A percentile compares a stretch with the other conserved stretches of the same genome.
Conservation (phyloP, 37 sponge, comb jelly and placozoan species). For the Spongilla lacustris region DNA sequence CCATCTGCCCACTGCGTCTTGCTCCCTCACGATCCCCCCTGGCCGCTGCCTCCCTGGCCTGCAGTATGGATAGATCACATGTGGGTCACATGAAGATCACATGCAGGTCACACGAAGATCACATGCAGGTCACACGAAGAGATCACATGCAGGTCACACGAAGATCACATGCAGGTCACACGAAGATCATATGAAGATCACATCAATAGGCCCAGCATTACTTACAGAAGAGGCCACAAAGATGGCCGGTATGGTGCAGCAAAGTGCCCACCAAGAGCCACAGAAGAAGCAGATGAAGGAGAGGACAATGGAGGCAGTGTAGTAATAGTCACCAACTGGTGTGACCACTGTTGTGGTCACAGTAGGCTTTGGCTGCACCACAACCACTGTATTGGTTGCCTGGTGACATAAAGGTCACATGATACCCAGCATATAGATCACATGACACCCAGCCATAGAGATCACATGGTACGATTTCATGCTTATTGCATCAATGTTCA, state of each 20-base stretch:
- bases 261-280: not conserved
- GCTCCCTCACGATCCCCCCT: not conserved
- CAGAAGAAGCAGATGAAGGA: not conserved
- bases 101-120: not conserved
- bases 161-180: not conserved
- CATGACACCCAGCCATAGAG: no score
- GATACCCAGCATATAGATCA: no score
- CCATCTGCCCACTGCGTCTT: not conserved
- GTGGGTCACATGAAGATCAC: not conserved
- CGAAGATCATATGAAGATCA: no score
- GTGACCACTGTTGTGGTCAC: not conserved
- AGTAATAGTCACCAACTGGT: slow-evolving; percentile 5
- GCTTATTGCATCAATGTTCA: no score
- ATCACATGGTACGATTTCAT: no score
- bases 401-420: not conserved
- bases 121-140: not conserved
- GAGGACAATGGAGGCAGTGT: not conserved
- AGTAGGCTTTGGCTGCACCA: not conserved
- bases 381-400: not conserved
- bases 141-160: not conserved
- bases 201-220: no score
- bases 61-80: no score
- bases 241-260: not conserved
- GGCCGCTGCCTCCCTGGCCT: not conserved
- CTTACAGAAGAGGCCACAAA: not conserved